Evolutionary conservation across 2,888 invertebrate genomes (phyloP).

Genomic region (Clitarchus hookeri): DNA sequence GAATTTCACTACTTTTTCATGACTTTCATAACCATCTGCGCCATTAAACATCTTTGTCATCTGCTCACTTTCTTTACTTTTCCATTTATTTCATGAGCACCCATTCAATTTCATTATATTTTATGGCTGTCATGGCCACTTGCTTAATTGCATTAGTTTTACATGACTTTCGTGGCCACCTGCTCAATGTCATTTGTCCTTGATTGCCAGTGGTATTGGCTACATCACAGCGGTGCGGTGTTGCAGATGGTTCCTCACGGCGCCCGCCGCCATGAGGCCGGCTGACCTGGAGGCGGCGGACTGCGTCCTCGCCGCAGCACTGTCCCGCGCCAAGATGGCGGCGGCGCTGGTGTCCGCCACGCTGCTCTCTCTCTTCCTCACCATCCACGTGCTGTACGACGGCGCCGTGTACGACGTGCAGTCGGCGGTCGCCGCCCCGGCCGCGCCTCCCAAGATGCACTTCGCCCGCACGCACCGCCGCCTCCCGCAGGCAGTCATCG

Average conservation of each 20-base stretch:
- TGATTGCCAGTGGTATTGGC: no score
- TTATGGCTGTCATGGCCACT: no score
- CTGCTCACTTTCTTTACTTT: no score
- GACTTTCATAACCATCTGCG: no score
- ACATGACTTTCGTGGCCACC: no score
- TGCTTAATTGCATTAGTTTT: no score
- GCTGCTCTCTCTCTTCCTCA: slow-evolving; percentile 79
- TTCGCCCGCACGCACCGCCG: slow-evolving; percentile 67
- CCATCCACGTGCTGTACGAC: slow-evolving; percentile 84
- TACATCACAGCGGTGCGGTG: neutral
- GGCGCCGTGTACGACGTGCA: slow-evolving; percentile 79
- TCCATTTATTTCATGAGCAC: no score
- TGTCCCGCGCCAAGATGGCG: slow-evolving; percentile 83
- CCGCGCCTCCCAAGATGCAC: slow-evolving; percentile 56
- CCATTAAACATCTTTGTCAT: no score
- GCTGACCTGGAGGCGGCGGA: slow-evolving; percentile 82
- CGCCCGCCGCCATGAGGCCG: slow-evolving; percentile 77
- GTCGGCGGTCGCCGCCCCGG: slow-evolving; percentile 53
- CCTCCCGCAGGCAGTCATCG: slow-evolving; percentile 82
- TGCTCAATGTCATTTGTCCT: no score
- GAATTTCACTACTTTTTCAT: no score
- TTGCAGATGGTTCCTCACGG: slow-evolving; percentile 74
- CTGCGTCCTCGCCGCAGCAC: slow-evolving; percentile 78
- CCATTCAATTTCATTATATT: no score
- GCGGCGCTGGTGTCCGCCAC: slow-evolving; percentile 79